These are phyloP conservation scores for Ceryle rudis DNA, from an alignment of 2,797 vertebrate species.

Conservation along the genomic window DNA sequence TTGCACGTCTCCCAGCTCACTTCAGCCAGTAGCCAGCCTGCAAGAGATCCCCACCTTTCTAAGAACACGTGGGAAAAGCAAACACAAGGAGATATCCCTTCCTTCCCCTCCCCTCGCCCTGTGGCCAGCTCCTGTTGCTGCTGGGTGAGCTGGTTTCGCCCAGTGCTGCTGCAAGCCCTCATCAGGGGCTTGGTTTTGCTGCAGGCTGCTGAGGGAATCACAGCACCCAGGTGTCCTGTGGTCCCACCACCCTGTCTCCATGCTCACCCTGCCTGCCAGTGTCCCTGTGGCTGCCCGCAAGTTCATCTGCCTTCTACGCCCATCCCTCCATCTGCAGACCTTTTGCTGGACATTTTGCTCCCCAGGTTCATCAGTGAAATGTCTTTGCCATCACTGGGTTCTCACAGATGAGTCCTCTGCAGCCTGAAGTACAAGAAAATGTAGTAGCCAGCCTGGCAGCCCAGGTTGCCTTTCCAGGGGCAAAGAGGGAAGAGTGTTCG, in stretches of 20 bases:
- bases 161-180: fast-evolving
- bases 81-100: neutral
- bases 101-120: neutral
- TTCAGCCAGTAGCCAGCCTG: neutral
- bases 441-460: neutral
- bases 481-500: neutral
- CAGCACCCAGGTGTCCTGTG: neutral
- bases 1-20: neutral
- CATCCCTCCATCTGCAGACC: neutral
- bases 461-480: neutral
- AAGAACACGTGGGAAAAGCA: neutral
- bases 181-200: neutral
- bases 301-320: neutral
- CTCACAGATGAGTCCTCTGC: neutral
- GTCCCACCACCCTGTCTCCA: neutral
- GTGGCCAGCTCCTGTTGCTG: neutral
- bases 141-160: neutral
- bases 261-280: neutral
- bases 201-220: neutral
- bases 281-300: neutral
- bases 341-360: neutral
- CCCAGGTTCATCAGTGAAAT: neutral
- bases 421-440: neutral
- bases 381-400: neutral
- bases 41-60: neutral